Conservation (phyloP, 1,140 invertebrate species). For the Phocides pigmalion region DNA sequence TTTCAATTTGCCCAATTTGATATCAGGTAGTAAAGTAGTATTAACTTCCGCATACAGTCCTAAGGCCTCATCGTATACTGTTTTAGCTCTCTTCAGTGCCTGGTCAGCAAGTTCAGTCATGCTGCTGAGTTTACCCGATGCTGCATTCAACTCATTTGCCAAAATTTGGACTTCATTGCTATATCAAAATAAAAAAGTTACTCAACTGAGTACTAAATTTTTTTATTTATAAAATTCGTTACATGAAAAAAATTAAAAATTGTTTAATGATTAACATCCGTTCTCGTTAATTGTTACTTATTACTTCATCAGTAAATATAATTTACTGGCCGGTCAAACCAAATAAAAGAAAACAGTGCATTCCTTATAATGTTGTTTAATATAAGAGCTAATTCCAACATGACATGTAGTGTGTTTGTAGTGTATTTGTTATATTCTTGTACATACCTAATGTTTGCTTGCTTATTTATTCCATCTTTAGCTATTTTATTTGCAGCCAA, state of each 20-base stretch:
- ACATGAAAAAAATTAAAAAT: no score
- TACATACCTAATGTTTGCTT: constrained; percentile 89
- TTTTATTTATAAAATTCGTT: no score
- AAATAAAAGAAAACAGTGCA: no score
- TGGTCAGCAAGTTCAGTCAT: constrained; percentile 89
- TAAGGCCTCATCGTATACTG: constrained; percentile 92
- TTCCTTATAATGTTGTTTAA: no score
- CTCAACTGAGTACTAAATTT: no score
- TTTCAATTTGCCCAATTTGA: constrained; percentile 89
- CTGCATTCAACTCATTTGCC: constrained; percentile 83
- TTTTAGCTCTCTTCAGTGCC: constrained; percentile 88
- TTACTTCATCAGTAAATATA: no score
- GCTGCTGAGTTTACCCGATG: constrained; percentile 87
- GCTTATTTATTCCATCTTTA: constrained; percentile 91
- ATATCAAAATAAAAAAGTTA: constrained; percentile 15
- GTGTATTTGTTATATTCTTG: no score
- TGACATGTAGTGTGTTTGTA: no score
- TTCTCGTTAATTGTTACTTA: no score
- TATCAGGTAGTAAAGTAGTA: constrained; percentile 88
- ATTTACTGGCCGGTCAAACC: no score
- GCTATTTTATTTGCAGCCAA: constrained; percentile 91
- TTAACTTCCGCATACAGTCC: constrained; percentile 90
- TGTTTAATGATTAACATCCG: no score
- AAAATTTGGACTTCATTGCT: constrained; percentile 87
- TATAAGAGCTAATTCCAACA: no score